Conservation (phyloP, 2,888 invertebrate species). For the Apodemia hepburni region DNA sequence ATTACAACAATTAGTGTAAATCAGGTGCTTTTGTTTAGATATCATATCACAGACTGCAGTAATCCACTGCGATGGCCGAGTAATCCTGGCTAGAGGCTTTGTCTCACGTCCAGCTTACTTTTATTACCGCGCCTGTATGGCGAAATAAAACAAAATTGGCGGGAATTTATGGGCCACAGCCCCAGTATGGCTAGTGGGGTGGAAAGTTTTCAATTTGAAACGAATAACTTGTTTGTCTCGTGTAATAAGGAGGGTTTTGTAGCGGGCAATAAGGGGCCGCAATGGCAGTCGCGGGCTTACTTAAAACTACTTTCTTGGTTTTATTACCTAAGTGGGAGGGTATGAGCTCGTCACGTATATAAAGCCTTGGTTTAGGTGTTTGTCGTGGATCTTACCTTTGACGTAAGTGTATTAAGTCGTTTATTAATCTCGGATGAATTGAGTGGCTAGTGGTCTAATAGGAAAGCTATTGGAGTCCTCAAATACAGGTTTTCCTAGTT, state of each 20-base stretch:
- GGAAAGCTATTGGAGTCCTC: neutral
- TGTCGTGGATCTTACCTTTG: conserved; percentile 30
- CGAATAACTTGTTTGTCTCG: conserved; percentile 77
- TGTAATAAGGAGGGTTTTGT: conserved; percentile 75
- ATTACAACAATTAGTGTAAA: too few relatives aligned
- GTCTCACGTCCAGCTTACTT: conserved; percentile 80
- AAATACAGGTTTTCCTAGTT: too few relatives aligned
- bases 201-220: conserved; percentile 80
- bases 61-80: conserved; percentile 72
- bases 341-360: conserved; percentile 40
- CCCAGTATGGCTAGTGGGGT: conserved; percentile 73
- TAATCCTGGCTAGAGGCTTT: conserved; percentile 74
- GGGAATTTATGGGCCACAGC: conserved; percentile 75
- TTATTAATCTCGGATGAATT: conserved; percentile 4
- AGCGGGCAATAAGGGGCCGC: conserved; percentile 67
- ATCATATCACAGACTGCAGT: conserved; percentile 67
- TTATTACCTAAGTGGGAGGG: conserved; percentile 72
- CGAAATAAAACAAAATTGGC: conserved; percentile 80
- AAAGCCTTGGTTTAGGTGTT: conserved; percentile 33
- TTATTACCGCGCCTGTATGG: conserved; percentile 77
- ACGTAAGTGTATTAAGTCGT: conserved; percentile 3
- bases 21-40: conserved; percentile 65
- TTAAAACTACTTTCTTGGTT: conserved; percentile 77
- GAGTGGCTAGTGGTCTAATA: neutral
- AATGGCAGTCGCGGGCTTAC: conserved; percentile 71